Evolutionary conservation across 2,113 vertebrate species (phyloP), one percentile per base, ranked within the genome.

Genomic region (Brachyhypopomus occidentalis): DNA sequence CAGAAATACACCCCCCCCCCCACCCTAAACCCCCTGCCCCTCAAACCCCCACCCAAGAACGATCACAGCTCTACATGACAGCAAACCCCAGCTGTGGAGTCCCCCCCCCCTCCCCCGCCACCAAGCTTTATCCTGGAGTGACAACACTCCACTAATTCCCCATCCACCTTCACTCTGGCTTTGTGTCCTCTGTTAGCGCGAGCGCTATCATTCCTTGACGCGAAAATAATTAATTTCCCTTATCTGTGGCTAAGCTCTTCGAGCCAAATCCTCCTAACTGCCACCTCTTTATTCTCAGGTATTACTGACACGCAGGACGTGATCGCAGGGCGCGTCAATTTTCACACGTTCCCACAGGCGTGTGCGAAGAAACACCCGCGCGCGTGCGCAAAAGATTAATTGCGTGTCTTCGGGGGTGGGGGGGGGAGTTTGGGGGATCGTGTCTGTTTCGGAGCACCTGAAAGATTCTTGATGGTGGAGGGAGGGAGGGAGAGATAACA

Each of bases 141-240:
- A 96, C 95, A 95, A 94, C 93, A 94, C 92, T 93, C 95, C 94
- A 94, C 93, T 94, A 94, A 95, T 95, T 94, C 95, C 92, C 94
- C 89, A 88, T 90, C 92, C 90, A 91, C 93, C 74, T 90, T 90
- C 70, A 88, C 92, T 91, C 92, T 89, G 91, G 92, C 90, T 94
- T 95, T 96, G 94, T 96, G 90, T 92, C 90, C 92, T 64, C 89
- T 90, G 89, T 91, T 92, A 92, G 91, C 90, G 75, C 34, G 64
- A 41, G 56, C 48, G 91, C 92, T 90, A 95, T 95, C 95, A 95
- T 95, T 94, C 94, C 94, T 52, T 93, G 95, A 95, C 95, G 94
- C 55, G 56, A 70, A 81, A 95, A 96, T 95, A 96, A 96, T 96
- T 95, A 95, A 96, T 95, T 96, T 95, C 89, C 94, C 94, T 96